Percentiles rank a stretch among this genome's conserved stretches.
Conservation (phyloP, 2,888 invertebrate genomes). For the Cheilosia scutellata region DNA sequence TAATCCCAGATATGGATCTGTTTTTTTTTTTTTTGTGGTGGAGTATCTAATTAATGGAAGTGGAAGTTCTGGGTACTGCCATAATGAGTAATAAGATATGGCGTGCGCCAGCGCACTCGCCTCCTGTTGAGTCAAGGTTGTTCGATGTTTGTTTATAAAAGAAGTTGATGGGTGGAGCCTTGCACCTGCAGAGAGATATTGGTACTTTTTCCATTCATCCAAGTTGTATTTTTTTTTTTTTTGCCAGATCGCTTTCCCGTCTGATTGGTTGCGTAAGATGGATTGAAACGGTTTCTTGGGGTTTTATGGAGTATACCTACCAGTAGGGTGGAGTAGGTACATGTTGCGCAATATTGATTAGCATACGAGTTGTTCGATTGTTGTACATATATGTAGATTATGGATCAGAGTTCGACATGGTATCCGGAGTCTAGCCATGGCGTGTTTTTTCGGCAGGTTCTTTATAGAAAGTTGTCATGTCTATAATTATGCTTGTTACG, state of each 20-base stretch:
- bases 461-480: constrained; percentile 28
- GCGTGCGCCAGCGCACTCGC: constrained; percentile 38
- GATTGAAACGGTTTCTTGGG: constrained; percentile 29
- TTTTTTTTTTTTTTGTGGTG: background rate
- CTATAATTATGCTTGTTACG: too few relatives aligned
- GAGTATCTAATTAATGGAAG: constrained; percentile 50
- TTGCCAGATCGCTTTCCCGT: constrained; percentile 18
- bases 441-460: constrained; percentile 5
- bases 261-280: constrained; percentile 53
- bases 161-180: constrained; percentile 38
- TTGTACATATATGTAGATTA: constrained; percentile 40
- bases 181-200: constrained; percentile 51
- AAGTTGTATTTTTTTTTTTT: constrained; percentile 11
- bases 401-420: constrained; percentile 19
- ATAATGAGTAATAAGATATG: constrained; percentile 51
- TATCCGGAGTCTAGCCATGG: constrained; percentile 27
- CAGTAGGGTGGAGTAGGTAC: constrained; percentile 44
- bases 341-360: constrained; percentile 60
- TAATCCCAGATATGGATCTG: constrained; percentile 29
- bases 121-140: constrained; percentile 55
- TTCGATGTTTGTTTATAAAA: constrained; percentile 34
- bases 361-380: constrained; percentile 51
- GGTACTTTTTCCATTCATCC: constrained; percentile 38
- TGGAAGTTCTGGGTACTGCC: constrained; percentile 1
- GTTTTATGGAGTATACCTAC: constrained; percentile 4